Evolutionary conservation across 2,888 invertebrate genomes (phyloP), one percentile per base, ranked within the genome.

Genomic region (Drosophila dives): DNA sequence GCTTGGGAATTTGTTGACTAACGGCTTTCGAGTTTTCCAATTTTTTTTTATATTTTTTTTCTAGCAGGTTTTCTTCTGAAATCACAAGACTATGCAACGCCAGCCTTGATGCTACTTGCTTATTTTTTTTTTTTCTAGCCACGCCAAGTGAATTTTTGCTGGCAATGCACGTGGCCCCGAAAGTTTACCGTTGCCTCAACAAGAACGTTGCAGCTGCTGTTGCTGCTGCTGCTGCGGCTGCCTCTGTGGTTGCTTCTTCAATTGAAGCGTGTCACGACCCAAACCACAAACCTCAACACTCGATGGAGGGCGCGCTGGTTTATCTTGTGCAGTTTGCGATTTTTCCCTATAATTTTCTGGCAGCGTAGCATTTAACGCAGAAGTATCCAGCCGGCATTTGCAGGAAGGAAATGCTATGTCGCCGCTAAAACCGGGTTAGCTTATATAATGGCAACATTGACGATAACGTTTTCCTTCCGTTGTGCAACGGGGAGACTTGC

Each of bases 381-480:
- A 71, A 65, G 62, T 45, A 56, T 50, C 36, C 54, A 55, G 50
- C 10, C 20, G 67, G 75, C 73, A 63, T 69, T 66, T 17, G 12
- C 70, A 77, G 81, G 81, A 81, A 81, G 86, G 86, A 87, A 86
- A 83, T 83, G 86, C 81, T 83, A 86, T 86, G 86, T 86, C 86
- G 87, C 81, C 86, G 85, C 83, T 83, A 83, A 86, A 86, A 84
- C 83, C 86, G 88, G 86, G 88, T 88, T 87, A 85, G 86, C 86
- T 87, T 86, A 80, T 81, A 86, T 87, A 87, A 87, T 84, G 86
- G 77, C 71, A 86, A 83, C 83, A 85, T 86, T 86, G 86, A 86
- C 85, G 85, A 86, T 85, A 86, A 80, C 86, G 77, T 75, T 80
- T 86, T 86, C 86, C 85, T 86, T 86, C 85, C 86, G 69, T 15